Conservation (phyloP, 2,113 vertebrate species). For the Psilopsiagon aurifrons region DNA sequence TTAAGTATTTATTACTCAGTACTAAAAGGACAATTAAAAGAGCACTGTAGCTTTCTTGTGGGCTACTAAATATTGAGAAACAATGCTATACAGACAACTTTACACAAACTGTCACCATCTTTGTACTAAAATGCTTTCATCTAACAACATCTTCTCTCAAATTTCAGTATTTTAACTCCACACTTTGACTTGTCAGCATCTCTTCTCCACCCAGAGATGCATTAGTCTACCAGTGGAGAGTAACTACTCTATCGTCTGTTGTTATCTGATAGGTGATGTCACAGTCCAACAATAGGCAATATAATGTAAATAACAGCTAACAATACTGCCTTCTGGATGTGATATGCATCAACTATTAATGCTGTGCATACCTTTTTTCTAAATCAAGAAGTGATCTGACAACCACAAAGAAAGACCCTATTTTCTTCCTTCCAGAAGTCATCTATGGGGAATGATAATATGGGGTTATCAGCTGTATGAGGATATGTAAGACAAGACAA, state of each 20-base stretch:
- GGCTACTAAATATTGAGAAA: neutral
- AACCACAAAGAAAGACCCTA: neutral
- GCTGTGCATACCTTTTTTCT: neutral
- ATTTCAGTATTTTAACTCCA: neutral
- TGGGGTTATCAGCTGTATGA: neutral
- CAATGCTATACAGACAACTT: neutral
- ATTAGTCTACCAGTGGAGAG: neutral
- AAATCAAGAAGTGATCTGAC: neutral
- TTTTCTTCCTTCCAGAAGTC: neutral
- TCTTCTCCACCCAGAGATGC: neutral
- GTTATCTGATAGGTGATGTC: neutral
- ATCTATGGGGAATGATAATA: neutral
- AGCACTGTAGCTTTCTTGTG: neutral
- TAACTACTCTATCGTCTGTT: neutral
- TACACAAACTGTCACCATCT: neutral
- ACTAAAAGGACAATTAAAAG: neutral
- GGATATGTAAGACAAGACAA: neutral
- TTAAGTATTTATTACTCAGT: neutral
- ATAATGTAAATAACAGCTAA: neutral
- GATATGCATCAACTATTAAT: neutral
- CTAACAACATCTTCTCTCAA: neutral
- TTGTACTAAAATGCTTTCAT: neutral
- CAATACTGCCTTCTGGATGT: neutral
- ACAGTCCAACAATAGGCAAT: neutral
- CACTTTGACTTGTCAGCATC: neutral